Evolutionary conservation across 1,140 invertebrate genomes (phyloP), one percentile per base, ranked within the genome.

Genomic region (Heliothis virescens): DNA sequence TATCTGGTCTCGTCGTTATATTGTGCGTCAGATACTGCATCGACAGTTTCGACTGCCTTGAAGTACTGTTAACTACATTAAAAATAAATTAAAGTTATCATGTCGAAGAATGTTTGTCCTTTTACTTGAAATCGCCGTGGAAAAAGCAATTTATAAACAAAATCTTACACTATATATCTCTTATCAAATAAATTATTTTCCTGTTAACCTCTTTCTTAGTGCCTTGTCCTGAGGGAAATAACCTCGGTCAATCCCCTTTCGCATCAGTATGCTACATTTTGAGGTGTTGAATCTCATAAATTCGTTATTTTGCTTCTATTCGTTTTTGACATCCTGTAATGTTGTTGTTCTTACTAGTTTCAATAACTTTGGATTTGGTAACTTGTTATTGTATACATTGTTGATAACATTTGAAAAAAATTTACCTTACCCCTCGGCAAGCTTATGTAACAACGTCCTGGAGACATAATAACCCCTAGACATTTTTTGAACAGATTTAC

Each of bases 1-100:
- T 92, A 91, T 94, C 88, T 89, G 86, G 87, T 87, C 75, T 87
- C 85, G 87, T 83, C 87, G 86, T 82, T 83, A 80, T 81, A 80
- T 86, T 90, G 83, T 86, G 82, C 85, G 82, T 88, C 86, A 87
- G 82, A 81, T 86, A 84, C 74, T 77, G 79, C 76, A 83, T 79
- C 82, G 67, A 85, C 62, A 79, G 62, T 81, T 84, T 80, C 79
- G 55, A 81, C 75, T 73, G 59, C 73, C 69, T 84, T 82, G 79
- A 81, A 79, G 76, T 83, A 79, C 67, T 69, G 76, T 82, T 57
- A 73, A 81, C 78, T 75, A 83, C 57, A 34, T 18, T 65, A 63
- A 76, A 63, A 65, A 65, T 53, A 10, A 67, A 82, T 78, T 71
- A 81, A 77, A 81, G 72, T 79, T 74, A 57, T 26, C 59, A 76